Conservation (phyloP, 1,140 invertebrate species). For the Limonius californicus region DNA sequence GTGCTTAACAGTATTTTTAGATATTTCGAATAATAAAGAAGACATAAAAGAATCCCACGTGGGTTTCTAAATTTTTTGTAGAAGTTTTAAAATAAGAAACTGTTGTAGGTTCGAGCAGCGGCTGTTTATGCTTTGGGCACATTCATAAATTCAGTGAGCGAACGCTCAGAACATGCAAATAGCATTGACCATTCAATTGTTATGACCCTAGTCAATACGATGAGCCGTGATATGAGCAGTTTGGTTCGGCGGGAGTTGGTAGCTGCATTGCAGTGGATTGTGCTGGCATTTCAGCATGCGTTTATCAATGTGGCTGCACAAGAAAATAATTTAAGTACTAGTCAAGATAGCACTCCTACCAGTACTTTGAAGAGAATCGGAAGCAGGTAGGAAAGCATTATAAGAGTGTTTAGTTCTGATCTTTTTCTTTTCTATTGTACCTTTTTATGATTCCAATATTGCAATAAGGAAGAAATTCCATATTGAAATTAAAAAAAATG, state of each 20-base stretch:
- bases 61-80: background rate
- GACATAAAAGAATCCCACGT: no score
- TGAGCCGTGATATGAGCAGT: conserved; percentile 78
- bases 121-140: conserved; percentile 90
- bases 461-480: no score
- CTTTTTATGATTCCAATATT: no score
- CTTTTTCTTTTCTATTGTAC: no score
- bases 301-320: conserved; percentile 78
- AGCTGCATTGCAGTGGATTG: conserved; percentile 83
- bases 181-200: conserved; percentile 89
- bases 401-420: no score
- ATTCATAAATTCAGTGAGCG: conserved; percentile 78
- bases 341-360: conserved; percentile 24
- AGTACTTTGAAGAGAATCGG: conserved; percentile 29
- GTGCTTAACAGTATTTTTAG: no score
- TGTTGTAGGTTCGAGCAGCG: conserved; percentile 73
- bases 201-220: conserved; percentile 75
- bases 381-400: conserved; percentile 20
- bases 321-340: conserved; percentile 51
- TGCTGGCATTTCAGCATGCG: conserved; percentile 85
- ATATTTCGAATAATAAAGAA: no score
- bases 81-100: no score
- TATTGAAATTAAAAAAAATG: no score
- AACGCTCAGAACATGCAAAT: conserved; percentile 85
- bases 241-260: conserved; percentile 82